Base-by-base conservation (phyloP, 1,140 invertebrate genomes). In the Cyclargus thomasi region DNA sequence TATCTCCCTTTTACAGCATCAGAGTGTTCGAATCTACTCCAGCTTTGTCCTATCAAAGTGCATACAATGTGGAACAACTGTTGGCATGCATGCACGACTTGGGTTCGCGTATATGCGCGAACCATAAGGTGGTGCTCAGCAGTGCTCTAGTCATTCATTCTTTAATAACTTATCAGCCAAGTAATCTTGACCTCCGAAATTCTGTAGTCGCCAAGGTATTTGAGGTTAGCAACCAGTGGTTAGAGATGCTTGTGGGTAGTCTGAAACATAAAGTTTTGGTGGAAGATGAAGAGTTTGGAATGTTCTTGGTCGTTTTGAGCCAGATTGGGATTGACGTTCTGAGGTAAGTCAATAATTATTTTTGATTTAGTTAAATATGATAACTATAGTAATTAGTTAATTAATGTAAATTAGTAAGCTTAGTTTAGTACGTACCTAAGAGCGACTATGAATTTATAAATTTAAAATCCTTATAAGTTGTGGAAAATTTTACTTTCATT, bases 51-150 rank as follows among this genome's bases (percentile, higher is more conserved):
- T 73, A 80, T 23, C 83, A 88, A 80, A 90, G 86, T 69, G 78
- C 85, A 68, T 90, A 87, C 73, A 83, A 79, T 74, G 74, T 76
- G 65, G 82, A 86, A 23, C 87, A 88, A 64, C 71, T 90, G 0
- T 66, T 90, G 23, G 82, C 82, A 23, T 79, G 79, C 64, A 62
- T 90, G 14, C 80, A 74, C 36, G 62, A 68, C 22, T 29, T 87
- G 53, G 70, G 72, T 0, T 66, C 74, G 17, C 70, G 72, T 10
- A 76, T 71, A 35, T 55, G 59, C 20, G 62, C 71, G 1, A 82
- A 82, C 21, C 74, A 76, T 0, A 80, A 76, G 6, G 76, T 68
- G 10, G 71, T 87, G 2, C 67, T 88, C 36, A 76, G 77, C 47
- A 80, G 80, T 71, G 79, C 81, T 72, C 76, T 86, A 76, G 84